Base-by-base conservation (phyloP, 2,888 invertebrate genomes). In the Harpalus rufipes region DNA sequence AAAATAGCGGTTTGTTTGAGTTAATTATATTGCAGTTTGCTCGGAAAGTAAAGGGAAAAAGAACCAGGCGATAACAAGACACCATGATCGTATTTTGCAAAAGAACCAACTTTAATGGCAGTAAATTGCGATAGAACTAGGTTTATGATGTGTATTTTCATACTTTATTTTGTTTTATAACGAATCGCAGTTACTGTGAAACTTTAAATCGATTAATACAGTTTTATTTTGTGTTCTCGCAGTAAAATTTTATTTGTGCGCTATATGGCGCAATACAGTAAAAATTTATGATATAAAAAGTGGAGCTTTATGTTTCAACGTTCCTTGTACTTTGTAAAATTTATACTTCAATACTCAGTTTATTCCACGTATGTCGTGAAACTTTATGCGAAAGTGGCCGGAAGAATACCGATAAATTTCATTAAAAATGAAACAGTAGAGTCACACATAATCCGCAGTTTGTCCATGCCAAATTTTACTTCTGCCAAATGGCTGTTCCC, bases 231-330 rank as follows among this genome's bases (percentile, higher is more conserved):
- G 32, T 68, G 32, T 63, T 8, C 25, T 14, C 14, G 68, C 68
- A 32, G 32, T 68, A 68, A 68, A 68, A 68, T 68, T 68, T 68
- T 68, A 68, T 68, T 68, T 68, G 39, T 32, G n/a, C 68, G 25
- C 16, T 63, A 63, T 21, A 10, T 8, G 18, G 65, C 32, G 65
- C 65, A 65, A 65, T 32, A 65, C n/a, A 68, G 68, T 68, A 68
- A 68, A 68, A 68, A 68, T 68, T 68, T 68, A 68, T 68, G 68
- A 39, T 68, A 68, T 68, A 68, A 68, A 68, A 68, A 68, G 68
- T 68, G 39, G n/a, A 68, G 68, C 14, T 68, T 68, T 68, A 68
- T 68, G 39, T 39, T 68, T 5, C 32, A 32, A 39, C 68, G 32
- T 68, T 68, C 32, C 68, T 68, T 68, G 21, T 63, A 41, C 68